A percentile compares a stretch with the other conserved stretches of the same genome.
Evolutionary conservation across 2,888 invertebrate species (phyloP).

Genomic region (Platypus cylindrus): DNA sequence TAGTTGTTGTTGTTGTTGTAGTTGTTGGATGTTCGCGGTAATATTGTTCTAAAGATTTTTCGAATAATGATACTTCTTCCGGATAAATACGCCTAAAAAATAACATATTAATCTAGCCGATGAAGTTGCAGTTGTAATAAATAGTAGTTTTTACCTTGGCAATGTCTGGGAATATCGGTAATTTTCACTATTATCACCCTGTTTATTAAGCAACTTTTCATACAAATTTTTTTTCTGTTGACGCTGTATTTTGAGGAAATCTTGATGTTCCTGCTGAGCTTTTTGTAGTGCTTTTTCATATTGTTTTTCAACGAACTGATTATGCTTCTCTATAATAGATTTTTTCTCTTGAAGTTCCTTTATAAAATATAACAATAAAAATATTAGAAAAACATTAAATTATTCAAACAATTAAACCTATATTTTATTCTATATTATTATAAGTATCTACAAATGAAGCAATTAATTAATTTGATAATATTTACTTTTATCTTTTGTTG

Average conservation of each 20-base stretch:
- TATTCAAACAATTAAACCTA: neutral
- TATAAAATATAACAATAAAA: neutral
- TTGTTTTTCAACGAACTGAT: conserved; percentile 65
- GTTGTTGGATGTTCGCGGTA: conserved; percentile 57
- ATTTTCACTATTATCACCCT: conserved; percentile 21
- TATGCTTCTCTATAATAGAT: conserved; percentile 60
- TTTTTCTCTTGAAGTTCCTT: conserved; percentile 61
- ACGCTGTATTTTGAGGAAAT: conserved; percentile 57
- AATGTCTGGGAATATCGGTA: conserved; percentile 25
- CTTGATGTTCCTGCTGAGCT: conserved; percentile 57
- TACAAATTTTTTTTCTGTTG: conserved; percentile 45
- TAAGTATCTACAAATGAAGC: no score
- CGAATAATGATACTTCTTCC: conserved; percentile 52
- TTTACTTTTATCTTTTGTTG: conserved; percentile 40
- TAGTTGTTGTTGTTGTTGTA: conserved; percentile 54
- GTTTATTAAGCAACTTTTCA: conserved; percentile 28
- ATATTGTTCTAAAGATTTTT: conserved; percentile 52
- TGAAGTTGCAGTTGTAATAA: neutral
- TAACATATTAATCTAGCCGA: no score
- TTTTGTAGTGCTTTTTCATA: conserved; percentile 69
- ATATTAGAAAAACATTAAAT: neutral
- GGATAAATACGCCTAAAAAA: conserved; percentile 40
- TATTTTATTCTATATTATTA: no score
- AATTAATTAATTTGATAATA: no score
- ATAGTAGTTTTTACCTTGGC: conserved; percentile 16